Evolutionary conservation across 2,797 vertebrate genomes (phyloP).

Genomic region (Parauchenoglanis punctatus): DNA sequence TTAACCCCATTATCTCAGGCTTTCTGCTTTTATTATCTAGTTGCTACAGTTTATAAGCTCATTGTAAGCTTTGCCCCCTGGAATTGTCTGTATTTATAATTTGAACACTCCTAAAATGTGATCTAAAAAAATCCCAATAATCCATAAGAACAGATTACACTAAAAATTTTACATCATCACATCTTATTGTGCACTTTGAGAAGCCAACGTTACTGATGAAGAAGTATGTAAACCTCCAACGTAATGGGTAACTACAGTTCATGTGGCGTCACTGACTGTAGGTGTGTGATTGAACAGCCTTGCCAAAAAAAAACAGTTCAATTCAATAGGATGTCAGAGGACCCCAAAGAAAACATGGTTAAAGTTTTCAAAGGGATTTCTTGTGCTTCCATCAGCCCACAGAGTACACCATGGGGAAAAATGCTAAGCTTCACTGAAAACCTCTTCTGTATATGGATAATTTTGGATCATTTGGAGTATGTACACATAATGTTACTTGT

Average conservation of each 20-base stretch:
- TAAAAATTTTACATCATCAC: not conserved
- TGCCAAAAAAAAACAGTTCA: not conserved
- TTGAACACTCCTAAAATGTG: not conserved
- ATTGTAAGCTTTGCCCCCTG: not conserved
- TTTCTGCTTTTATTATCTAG: not conserved
- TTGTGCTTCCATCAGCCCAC: constrained; percentile 1
- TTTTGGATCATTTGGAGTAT: not conserved
- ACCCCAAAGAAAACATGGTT: not conserved
- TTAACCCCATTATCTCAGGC: constrained; percentile 17
- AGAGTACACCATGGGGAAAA: not conserved
- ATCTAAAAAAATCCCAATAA: not conserved
- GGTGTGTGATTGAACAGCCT: not conserved
- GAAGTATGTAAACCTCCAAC: not conserved
- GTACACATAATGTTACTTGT: not conserved
- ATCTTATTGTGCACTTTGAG: not conserved
- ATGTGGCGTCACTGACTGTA: not conserved
- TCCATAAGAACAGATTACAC: not conserved
- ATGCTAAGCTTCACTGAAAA: not conserved
- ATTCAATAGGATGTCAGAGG: not conserved
- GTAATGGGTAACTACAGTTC: not conserved
- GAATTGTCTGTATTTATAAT: not conserved
- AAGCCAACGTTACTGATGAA: not conserved
- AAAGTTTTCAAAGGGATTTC: not conserved
- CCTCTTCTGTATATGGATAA: not conserved
- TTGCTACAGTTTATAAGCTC: not conserved